These are phyloP conservation scores for Candidula unifasciata DNA, from an alignment of 2,888 invertebrate species.

Conservation along the genomic window DNA sequence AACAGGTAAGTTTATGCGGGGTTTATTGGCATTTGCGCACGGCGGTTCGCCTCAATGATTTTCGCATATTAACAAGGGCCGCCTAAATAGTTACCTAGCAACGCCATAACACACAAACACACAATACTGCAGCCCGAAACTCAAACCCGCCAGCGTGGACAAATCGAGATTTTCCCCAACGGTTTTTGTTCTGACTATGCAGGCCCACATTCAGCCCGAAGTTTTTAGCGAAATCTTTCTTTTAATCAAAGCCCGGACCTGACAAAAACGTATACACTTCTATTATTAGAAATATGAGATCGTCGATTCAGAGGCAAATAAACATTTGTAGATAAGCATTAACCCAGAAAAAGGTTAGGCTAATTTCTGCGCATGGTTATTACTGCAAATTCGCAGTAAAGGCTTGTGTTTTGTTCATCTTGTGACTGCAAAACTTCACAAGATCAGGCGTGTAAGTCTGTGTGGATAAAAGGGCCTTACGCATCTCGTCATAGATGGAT, in stretches of 20 bases:
- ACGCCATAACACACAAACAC: conserved; percentile 40
- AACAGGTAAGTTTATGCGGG: conserved; percentile 30
- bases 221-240: neutral
- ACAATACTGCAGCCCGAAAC: conserved; percentile 19
- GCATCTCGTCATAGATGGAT: too few species aligned
- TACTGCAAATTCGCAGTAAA: neutral
- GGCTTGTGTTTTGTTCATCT: too few species aligned
- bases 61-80: conserved; percentile 23
- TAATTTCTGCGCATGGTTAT: neutral
- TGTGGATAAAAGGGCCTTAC: too few species aligned
- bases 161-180: conserved; percentile 21
- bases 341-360: neutral
- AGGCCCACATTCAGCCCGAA: neutral
- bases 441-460: too few species aligned
- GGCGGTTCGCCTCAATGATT: conserved; percentile 36
- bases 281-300: neutral
- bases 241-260: neutral
- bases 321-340: neutral
- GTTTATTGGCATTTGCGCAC: conserved; percentile 32
- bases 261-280: neutral
- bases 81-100: conserved; percentile 38
- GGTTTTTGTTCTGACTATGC: too few species aligned
- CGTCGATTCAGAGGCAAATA: neutral
- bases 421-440: too few species aligned
- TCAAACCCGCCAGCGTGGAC: neutral